Evolutionary conservation across 2,113 vertebrate species (phyloP).

Genomic region (Cavia porcellus): DNA sequence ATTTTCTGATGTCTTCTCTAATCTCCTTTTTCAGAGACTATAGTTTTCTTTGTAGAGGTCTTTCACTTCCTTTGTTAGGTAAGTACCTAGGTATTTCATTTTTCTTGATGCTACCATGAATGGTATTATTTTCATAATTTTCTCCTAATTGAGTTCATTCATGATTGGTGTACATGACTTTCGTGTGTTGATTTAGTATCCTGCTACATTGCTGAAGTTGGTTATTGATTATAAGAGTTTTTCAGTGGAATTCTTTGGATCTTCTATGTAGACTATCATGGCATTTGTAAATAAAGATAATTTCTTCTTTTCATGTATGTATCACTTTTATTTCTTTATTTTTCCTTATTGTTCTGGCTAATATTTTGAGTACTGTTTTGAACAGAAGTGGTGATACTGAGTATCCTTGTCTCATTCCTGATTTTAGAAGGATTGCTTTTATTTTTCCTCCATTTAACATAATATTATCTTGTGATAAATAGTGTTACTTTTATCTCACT

Average conservation of each 20-base stretch:
- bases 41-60: background rate
- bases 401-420: background rate
- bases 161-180: background rate
- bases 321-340: background rate
- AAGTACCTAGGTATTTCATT: background rate
- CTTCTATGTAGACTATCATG: background rate
- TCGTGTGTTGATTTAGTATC: too few species aligned
- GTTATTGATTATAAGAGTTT: background rate
- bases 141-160: background rate
- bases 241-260: background rate
- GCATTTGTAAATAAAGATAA: background rate
- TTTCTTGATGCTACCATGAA: background rate
- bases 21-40: background rate
- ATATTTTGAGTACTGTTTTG: background rate
- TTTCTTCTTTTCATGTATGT: background rate
- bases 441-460: too few species aligned
- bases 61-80: background rate
- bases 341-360: background rate
- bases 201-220: background rate
- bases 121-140: background rate
- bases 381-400: background rate
- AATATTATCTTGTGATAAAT: background rate
- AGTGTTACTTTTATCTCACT: too few species aligned
- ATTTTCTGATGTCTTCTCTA: background rate
- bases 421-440: background rate